Evolutionary conservation across 2,888 invertebrate genomes (phyloP).

Genomic region (Pachymerium ferrugineum): DNA sequence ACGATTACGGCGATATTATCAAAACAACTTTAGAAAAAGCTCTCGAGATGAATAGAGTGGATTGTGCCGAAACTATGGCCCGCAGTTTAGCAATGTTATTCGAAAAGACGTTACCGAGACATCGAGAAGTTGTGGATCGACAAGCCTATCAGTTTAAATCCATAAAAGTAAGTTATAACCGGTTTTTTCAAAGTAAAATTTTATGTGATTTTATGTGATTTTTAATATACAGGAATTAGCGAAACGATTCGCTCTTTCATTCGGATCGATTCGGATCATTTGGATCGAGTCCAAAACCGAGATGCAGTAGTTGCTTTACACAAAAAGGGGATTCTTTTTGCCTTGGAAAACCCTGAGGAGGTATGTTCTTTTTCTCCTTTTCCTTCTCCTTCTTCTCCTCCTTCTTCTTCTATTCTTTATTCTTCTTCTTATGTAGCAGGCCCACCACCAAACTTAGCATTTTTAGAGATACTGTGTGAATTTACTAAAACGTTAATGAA

Average conservation of each 20-base stretch:
- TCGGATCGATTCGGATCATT: too few relatives aligned
- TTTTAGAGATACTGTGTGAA: slow-evolving; percentile 91
- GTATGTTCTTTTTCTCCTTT: too few relatives aligned
- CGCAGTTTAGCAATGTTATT: slow-evolving; percentile 84
- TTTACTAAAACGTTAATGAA: slow-evolving; percentile 93
- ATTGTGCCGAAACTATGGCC: slow-evolving; percentile 90
- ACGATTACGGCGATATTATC: slow-evolving; percentile 51
- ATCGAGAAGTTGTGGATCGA: slow-evolving; percentile 53
- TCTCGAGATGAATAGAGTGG: slow-evolving; percentile 93
- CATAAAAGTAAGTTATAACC: slow-evolving; percentile 61
- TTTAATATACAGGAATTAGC: slow-evolving; percentile 90
- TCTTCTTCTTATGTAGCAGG: slow-evolving; percentile 66
- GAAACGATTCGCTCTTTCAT: slow-evolving; percentile 91
- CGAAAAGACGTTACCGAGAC: slow-evolving; percentile 59
- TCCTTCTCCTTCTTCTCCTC: too few relatives aligned
- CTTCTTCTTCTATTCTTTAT: too few relatives aligned
- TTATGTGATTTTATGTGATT: slow-evolving; percentile 29
- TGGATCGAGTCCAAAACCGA: slow-evolving; percentile 93
- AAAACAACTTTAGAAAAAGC: slow-evolving; percentile 95
- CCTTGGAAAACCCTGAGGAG: slow-evolving; percentile 57
- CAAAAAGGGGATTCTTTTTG: slow-evolving; percentile 87
- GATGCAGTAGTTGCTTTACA: slow-evolving; percentile 94
- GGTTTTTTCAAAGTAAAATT: not conserved
- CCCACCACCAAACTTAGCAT: slow-evolving; percentile 80
- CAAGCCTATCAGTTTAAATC: slow-evolving; percentile 78